phyloP scores from a whole-genome alignment of 2,888 invertebrate species.

The Portevinia maculata region DNA sequence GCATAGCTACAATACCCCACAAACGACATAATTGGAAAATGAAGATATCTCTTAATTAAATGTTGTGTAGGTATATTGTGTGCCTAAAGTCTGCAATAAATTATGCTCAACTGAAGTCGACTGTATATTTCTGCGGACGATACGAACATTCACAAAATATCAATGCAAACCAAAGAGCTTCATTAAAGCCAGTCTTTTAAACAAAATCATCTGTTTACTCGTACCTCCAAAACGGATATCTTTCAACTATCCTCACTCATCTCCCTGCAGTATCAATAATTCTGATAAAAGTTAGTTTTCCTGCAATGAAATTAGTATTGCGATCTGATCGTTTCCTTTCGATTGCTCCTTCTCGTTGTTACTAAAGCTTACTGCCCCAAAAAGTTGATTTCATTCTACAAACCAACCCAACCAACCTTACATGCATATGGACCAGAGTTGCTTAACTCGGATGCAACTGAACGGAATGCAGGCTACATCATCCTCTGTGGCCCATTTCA shows the following conservation, averaged over 20 bases:
- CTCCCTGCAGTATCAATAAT: conserved; percentile 33
- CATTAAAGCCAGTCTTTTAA: no score
- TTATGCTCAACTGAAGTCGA: no score
- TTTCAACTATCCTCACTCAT: not conserved
- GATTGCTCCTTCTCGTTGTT: not conserved
- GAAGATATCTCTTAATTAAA: no score
- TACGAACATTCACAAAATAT: not conserved
- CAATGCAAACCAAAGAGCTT: not conserved
- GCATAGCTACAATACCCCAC: no score
- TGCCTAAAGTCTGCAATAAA: no score
- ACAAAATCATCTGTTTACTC: not conserved
- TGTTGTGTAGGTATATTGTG: no score
- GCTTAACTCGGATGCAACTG: conserved; percentile 35
- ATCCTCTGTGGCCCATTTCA: conserved; percentile 69
- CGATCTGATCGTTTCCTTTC: conserved; percentile 73
- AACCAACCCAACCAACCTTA: conserved; percentile 27
- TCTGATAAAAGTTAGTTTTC: conserved; percentile 76
- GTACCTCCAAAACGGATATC: not conserved
- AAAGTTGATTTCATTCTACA: conserved; percentile 34
- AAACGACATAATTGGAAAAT: no score
- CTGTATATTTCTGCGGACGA: no score
- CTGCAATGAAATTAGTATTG: conserved; percentile 75
- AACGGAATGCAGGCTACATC: conserved; percentile 13
- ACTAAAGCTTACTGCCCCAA: not conserved
- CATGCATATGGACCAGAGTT: conserved; percentile 37